Base-by-base conservation (phyloP, 1,140 invertebrate species). In the Drosophila virilis region DNA sequence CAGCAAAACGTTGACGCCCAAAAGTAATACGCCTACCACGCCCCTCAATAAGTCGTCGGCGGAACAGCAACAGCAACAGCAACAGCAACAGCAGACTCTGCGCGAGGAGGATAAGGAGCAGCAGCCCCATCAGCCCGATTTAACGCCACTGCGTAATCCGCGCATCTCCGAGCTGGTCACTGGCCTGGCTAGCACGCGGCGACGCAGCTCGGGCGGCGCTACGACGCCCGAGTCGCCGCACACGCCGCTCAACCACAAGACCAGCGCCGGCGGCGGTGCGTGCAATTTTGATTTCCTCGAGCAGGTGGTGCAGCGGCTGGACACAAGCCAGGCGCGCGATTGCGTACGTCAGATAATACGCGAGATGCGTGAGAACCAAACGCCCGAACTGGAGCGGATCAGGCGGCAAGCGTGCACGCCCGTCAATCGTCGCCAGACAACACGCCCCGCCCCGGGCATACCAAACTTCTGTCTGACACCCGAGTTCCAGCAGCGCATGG, bases 311-410 rank as follows among this genome's bases (percentile, higher is more conserved):
- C 50, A 69, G 42, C 83, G 82, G 12, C 54, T 81, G 42, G 83
- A 86, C 55, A 82, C 81, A 1, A 81, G 78, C 6, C 80, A 88
- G 35, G 80, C 74, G 28, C 78, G 83, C 10, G 76, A 80, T 15
- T 92, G 91, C 38, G 71, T 91, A 5, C 83, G 90, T 6, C 81
- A 91, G 52, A 82, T 92, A 0, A 91, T 92, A 6, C 75, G 80
- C 7, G 90, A 92, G 28, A 91, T 91, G 88, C 77, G 80, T 0
- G 83, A 83, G 46, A 91, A 91, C 50, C 90, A 91, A 43, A 92
- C 91, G 7, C 91, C 91, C 3, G 91, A 92, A 15, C 48, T 92
- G 65, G 91, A 92, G 35, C 84, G 91, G 12, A 91, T 92, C 10
- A 64, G 88, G 1, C 62, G 90, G 2, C 88, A 91, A 57, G 91